Conservation (phyloP, 2,113 vertebrate genomes). For the Eubucco bourcierii region DNA sequence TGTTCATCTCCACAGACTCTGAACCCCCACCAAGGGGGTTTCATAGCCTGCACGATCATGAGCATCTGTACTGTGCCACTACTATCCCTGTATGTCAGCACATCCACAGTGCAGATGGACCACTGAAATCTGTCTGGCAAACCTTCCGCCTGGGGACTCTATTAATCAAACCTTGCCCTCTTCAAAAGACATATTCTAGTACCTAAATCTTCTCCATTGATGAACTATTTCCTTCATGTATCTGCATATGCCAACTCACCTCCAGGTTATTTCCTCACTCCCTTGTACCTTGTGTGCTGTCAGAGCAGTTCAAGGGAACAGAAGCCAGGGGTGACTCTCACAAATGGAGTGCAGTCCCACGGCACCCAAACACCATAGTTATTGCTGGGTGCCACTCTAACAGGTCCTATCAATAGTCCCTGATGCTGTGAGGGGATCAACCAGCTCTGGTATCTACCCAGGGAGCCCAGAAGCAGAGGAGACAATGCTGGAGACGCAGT, state of each 20-base stretch:
- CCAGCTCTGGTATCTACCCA: neutral
- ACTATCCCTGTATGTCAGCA: neutral
- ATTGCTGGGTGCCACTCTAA: neutral
- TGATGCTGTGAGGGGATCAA: neutral
- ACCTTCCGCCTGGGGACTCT: neutral
- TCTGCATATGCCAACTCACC: neutral
- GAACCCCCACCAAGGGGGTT: neutral
- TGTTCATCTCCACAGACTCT: neutral
- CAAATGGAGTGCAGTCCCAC: neutral
- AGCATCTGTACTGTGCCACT: neutral
- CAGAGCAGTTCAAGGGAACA: rapidly evolving
- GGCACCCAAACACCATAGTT: rapidly evolving
- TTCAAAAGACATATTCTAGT: neutral
- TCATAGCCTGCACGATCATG: no score
- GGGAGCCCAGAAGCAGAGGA: neutral
- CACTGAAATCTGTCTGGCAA: neutral
- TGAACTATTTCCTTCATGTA: neutral
- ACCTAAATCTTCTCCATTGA: neutral
- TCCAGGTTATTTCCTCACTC: neutral
- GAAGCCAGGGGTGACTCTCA: neutral
- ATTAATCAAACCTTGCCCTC: neutral
- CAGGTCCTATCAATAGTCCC: neutral
- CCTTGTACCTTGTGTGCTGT: neutral
- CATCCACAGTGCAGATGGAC: neutral
- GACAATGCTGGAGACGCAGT: neutral